Conservation (phyloP, 92 coral and sea anemone genomes). For the Epizoanthus ramosus region DNA sequence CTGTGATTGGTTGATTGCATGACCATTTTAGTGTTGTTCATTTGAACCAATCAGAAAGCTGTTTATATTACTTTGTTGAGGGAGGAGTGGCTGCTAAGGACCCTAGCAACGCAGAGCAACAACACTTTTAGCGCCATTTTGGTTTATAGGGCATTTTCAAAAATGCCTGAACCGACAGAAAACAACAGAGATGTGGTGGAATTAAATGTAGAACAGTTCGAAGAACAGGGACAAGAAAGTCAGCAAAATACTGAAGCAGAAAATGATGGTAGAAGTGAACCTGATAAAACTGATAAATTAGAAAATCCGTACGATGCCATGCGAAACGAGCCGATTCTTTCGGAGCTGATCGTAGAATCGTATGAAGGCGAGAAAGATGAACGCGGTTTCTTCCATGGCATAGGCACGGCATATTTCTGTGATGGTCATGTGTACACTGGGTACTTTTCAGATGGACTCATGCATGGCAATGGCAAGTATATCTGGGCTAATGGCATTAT, state of each 20-base stretch:
- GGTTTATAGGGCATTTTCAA: neutral
- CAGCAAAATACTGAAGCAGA: conserved; percentile 42
- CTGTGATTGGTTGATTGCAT: conserved; percentile 5
- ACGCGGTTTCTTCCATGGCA: conserved; percentile 89
- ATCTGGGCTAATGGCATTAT: conserved; percentile 84
- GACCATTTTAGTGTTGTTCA: neutral
- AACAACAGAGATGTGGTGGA: conserved; percentile 4
- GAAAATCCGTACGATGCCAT: conserved; percentile 84
- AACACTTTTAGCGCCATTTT: conserved; percentile 24
- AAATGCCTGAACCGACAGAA: conserved; percentile 19
- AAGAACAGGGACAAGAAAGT: conserved; percentile 42
- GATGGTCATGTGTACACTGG: conserved; percentile 93
- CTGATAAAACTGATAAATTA: conserved; percentile 28
- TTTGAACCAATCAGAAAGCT: conserved; percentile 8
- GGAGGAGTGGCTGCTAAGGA: conserved; percentile 20
- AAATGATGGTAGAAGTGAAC: conserved; percentile 9
- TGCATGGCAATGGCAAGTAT: conserved; percentile 92
- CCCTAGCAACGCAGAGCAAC: conserved; percentile 30
- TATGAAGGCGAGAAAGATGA: conserved; percentile 97
- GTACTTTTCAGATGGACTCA: conserved; percentile 76
- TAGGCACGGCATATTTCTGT: conserved; percentile 89
- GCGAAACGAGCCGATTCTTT: conserved; percentile 89
- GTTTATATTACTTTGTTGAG: neutral
- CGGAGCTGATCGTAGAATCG: conserved; percentile 79
- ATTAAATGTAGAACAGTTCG: conserved; percentile 13